A percentile compares a stretch with the other conserved stretches of the same genome.
phyloP scores from a whole-genome alignment of 2,113 vertebrate genomes.

The Anarrhichthys ocellatus region DNA sequence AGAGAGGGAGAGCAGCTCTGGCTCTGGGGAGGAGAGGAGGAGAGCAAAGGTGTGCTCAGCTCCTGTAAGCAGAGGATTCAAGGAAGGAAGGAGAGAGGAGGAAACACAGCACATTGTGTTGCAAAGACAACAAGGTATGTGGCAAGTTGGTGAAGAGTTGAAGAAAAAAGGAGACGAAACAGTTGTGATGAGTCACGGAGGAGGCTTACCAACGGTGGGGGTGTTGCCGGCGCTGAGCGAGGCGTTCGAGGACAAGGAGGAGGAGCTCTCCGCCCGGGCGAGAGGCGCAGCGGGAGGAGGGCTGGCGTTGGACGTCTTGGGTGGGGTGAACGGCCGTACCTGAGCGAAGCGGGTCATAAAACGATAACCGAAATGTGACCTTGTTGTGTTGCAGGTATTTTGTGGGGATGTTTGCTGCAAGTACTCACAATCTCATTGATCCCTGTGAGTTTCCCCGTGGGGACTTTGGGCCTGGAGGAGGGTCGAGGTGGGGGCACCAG shows the following conservation, averaged over 20 bases:
- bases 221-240: slow-evolving; percentile 95
- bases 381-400: not conserved
- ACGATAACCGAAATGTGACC: not conserved
- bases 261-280: slow-evolving; percentile 95
- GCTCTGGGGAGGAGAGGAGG: slow-evolving; percentile 62
- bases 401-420: not conserved
- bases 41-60: slow-evolving; percentile 55
- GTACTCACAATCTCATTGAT: slow-evolving; percentile 96
- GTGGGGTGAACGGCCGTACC: slow-evolving; percentile 95
- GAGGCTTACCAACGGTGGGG: slow-evolving; percentile 91
- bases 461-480: slow-evolving; percentile 94
- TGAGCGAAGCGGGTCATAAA: slow-evolving; percentile 45
- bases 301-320: slow-evolving; percentile 88
- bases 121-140: slow-evolving; percentile 33
- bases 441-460: slow-evolving; percentile 91
- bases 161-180: slow-evolving; percentile 12
- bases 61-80: slow-evolving; percentile 58
- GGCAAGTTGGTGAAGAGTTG: slow-evolving; percentile 6
- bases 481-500: slow-evolving; percentile 95
- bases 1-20: slow-evolving; percentile 70
- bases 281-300: slow-evolving; percentile 91
- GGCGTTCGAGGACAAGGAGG: slow-evolving; percentile 94
- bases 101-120: slow-evolving; percentile 22
- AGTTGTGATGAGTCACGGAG: not conserved
- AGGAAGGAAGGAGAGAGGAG: slow-evolving; percentile 8